These are phyloP conservation scores for Todus mexicanus DNA, from an alignment of 2,797 vertebrate species.

Conservation along the genomic window DNA sequence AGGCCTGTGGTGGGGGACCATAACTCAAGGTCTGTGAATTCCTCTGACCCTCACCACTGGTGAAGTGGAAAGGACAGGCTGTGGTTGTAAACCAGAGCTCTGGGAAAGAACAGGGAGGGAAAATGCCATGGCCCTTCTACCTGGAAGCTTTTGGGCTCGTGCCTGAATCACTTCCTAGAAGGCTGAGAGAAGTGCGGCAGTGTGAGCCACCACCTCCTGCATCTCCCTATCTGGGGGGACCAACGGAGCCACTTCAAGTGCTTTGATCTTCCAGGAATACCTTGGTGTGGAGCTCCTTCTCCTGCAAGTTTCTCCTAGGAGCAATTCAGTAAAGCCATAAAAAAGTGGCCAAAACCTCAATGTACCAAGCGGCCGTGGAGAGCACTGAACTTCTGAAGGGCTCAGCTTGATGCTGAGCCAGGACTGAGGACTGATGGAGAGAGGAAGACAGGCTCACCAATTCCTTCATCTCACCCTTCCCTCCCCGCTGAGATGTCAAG, in stretches of 20 bases:
- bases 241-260: neutral
- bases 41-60: neutral
- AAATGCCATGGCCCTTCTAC: neutral
- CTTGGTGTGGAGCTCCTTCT: neutral
- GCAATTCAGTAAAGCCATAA: neutral
- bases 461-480: neutral
- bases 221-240: neutral
- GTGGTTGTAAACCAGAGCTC: neutral
- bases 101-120: neutral
- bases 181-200: neutral
- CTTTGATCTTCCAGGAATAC: neutral
- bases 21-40: accelerated
- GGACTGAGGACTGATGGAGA: neutral
- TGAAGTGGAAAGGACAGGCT: neutral
- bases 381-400: neutral
- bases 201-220: neutral
- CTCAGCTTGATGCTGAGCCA: neutral
- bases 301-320: neutral
- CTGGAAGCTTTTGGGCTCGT: neutral
- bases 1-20: neutral
- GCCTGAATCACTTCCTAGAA: neutral
- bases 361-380: neutral
- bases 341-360: neutral
- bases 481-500: neutral
- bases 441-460: accelerated